Conservation (phyloP, 2,888 invertebrate species). For the Torymus texanus region DNA sequence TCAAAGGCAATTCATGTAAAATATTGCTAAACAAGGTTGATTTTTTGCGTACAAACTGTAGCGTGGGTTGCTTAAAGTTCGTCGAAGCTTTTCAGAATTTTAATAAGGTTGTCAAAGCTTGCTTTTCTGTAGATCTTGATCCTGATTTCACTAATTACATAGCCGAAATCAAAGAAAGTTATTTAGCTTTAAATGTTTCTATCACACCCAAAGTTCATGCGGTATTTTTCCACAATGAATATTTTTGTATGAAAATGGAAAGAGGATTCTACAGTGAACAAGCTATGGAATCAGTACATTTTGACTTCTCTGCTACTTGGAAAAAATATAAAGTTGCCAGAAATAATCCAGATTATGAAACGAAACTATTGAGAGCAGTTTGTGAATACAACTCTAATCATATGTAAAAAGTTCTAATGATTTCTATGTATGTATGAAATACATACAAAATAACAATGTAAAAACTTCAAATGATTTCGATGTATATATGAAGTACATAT, state of each 20-base stretch:
- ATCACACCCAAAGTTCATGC: conserved; percentile 44
- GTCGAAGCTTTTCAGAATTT: no score
- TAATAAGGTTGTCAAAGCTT: no score
- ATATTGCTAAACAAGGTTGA: conserved; percentile 31
- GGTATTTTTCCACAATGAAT: conserved; percentile 19
- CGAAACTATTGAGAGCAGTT: conserved; percentile 9
- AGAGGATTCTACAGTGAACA: conserved; percentile 27
- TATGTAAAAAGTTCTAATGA: neutral
- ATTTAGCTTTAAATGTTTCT: conserved; percentile 14
- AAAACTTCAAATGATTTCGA: no score
- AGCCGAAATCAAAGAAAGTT: conserved; percentile 10
- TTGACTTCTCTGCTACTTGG: conserved; percentile 20
- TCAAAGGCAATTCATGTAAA: conserved; percentile 33
- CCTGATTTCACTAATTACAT: no score
- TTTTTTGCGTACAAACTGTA: neutral
- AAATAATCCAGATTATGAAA: conserved; percentile 16
- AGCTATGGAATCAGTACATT: conserved; percentile 22
- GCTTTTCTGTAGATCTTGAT: no score
- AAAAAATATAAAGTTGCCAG: conserved; percentile 24
- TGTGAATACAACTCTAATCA: conserved; percentile 19
- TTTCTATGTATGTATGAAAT: no score
- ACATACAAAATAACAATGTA: no score
- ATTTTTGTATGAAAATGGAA: conserved; percentile 20
- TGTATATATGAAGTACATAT: no score
- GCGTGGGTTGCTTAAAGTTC: no score